A percentile compares a stretch with the other conserved stretches of the same genome.
Conservation (phyloP, 2,797 vertebrate genomes). For the Phoeniculus purpureus region DNA sequence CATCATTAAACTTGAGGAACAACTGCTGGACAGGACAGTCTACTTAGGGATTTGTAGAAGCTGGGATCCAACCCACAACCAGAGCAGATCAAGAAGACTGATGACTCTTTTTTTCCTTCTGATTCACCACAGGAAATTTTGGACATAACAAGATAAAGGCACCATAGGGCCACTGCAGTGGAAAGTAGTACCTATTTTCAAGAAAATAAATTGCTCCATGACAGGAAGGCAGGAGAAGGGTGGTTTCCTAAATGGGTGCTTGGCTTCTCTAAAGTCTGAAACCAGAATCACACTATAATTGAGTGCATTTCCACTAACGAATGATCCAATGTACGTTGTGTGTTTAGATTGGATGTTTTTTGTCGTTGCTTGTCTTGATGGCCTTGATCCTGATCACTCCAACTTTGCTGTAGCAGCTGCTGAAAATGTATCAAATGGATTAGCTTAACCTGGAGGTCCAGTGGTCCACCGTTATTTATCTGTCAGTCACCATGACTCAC, state of each 20-base stretch:
- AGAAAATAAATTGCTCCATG: conserved; percentile 51
- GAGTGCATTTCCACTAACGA: neutral
- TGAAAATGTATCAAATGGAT: neutral
- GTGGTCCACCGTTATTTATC: neutral
- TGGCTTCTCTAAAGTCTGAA: conserved; percentile 20
- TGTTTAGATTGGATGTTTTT: conserved; percentile 7
- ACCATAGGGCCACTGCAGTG: neutral
- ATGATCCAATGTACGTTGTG: neutral
- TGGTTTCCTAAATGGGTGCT: conserved; percentile 56
- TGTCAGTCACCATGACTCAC: neutral
- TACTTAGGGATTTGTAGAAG: neutral
- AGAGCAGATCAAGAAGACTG: neutral
- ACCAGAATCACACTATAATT: neutral
- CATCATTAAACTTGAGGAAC: neutral
- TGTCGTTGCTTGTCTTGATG: neutral
- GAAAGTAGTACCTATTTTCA: conserved; percentile 32
- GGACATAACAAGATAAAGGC: neutral
- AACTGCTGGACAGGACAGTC: neutral
- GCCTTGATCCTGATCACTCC: neutral
- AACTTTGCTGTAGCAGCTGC: neutral
- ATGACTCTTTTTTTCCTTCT: neutral
- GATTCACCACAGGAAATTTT: neutral
- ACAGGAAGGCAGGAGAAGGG: conserved; percentile 53
- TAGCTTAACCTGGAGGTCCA: neutral
- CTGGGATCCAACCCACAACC: neutral